A percentile compares a stretch with the other conserved stretches of the same genome.
Evolutionary conservation across 1,140 invertebrate genomes (phyloP).

Genomic region (Scaptomyza hsui): DNA sequence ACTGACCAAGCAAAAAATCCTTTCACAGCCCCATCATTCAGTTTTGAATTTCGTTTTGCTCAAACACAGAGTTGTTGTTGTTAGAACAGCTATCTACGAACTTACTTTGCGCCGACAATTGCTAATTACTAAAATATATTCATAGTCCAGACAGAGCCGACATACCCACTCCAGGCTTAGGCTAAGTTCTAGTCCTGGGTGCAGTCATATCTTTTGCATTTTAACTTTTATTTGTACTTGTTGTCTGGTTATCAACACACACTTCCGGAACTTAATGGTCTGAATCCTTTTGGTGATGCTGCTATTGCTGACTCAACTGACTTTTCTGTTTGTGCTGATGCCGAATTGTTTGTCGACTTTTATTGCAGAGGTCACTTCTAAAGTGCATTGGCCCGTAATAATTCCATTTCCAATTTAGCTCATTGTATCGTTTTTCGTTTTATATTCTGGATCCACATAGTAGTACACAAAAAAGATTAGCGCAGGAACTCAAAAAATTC

Average conservation of each 20-base stretch:
- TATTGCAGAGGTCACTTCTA: constrained; percentile 23
- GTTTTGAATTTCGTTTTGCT: constrained; percentile 6
- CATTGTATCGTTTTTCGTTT: neutral
- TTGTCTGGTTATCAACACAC: constrained; percentile 76
- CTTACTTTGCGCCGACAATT: constrained; percentile 19
- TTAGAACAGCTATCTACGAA: too few species aligned
- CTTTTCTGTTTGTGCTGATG: constrained; percentile 21
- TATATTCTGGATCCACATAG: neutral
- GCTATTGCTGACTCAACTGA: constrained; percentile 55
- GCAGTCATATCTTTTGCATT: constrained; percentile 25
- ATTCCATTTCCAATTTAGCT: constrained; percentile 38
- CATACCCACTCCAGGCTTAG: constrained; percentile 4
- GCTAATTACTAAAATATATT: constrained; percentile 64
- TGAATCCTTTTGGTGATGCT: constrained; percentile 77
- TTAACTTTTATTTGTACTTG: constrained; percentile 56
- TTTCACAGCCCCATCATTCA: too few species aligned
- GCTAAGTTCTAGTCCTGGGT: constrained; percentile 9
- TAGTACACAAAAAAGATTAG: too few species aligned
- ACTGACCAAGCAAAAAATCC: too few species aligned
- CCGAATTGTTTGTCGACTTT: neutral
- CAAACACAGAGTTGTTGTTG: too few species aligned
- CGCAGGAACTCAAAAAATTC: too few species aligned
- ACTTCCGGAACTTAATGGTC: constrained; percentile 83
- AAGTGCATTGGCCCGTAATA: constrained; percentile 71
- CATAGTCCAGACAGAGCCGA: constrained; percentile 41